A percentile compares a stretch with the other conserved stretches of the same genome.
Conservation (phyloP, 2,113 vertebrate species). For the Dipodomys stephensi region DNA sequence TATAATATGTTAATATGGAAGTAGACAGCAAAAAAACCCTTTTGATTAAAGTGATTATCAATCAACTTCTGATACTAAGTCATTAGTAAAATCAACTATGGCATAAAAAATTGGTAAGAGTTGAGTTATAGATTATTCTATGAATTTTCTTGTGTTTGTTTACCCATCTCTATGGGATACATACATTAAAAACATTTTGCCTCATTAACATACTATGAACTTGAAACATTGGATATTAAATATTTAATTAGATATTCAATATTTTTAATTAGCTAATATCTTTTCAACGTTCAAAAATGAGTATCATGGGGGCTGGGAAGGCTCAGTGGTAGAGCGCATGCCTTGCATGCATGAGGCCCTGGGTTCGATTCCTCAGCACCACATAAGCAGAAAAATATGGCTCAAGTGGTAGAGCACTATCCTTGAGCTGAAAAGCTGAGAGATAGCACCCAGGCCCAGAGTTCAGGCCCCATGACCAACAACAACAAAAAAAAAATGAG, state of each 20-base stretch:
- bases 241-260: not conserved
- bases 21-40: not conserved
- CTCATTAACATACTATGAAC: not conserved
- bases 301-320: not conserved
- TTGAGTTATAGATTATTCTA: not conserved
- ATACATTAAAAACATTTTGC: conserved; percentile 3
- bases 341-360: too few species aligned
- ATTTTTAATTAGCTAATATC: not conserved
- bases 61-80: not conserved
- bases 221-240: not conserved
- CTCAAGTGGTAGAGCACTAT: too few species aligned
- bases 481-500: not conserved
- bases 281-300: conserved; percentile 11
- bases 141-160: not conserved
- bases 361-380: too few species aligned
- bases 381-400: too few species aligned
- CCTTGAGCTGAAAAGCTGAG: too few species aligned
- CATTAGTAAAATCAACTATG: not conserved
- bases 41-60: not conserved
- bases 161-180: not conserved
- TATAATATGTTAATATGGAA: not conserved
- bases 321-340: too few species aligned
- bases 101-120: not conserved
- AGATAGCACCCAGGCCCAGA: too few species aligned
- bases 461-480: too few species aligned